Percentiles rank a stretch among this genome's conserved stretches.
Conservation (phyloP, 1,140 invertebrate genomes). For the Cydia splendana region DNA sequence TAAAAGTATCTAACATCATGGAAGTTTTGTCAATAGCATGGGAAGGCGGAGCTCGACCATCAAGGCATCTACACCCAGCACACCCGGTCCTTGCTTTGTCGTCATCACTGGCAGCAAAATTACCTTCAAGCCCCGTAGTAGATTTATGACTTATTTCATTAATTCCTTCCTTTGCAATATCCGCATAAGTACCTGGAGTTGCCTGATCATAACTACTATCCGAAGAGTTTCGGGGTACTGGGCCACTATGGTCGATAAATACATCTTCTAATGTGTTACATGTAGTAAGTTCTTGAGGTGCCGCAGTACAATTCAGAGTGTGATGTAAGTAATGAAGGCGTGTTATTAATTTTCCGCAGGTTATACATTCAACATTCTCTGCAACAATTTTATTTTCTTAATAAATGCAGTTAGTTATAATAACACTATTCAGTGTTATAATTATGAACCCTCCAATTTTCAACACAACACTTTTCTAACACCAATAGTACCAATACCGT, state of each 20-base stretch:
- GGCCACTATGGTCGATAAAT: neutral
- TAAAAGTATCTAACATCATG: neutral
- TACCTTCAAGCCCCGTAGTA: neutral
- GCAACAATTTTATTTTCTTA: neutral
- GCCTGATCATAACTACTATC: neutral
- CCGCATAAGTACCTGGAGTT: neutral
- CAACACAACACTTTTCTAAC: too few relatives aligned
- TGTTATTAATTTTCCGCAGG: slow-evolving; percentile 10
- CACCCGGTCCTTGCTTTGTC: neutral
- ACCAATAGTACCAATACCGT: too few relatives aligned
- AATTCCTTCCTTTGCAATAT: neutral
- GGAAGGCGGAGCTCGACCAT: neutral
- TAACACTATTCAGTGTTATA: too few relatives aligned
- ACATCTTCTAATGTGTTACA: neutral
- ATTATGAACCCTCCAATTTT: too few relatives aligned
- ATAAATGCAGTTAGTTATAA: neutral
- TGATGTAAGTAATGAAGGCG: neutral
- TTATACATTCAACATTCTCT: neutral
- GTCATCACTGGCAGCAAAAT: neutral
- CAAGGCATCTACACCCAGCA: neutral
- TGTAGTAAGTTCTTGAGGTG: neutral
- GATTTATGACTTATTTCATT: neutral
- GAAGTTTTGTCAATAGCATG: neutral
- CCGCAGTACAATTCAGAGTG: neutral
- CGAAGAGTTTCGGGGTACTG: neutral